Percentiles rank a stretch among this genome's conserved stretches.
Conservation (phyloP, 2,888 invertebrate genomes). For the Brachylomia viminalis region DNA sequence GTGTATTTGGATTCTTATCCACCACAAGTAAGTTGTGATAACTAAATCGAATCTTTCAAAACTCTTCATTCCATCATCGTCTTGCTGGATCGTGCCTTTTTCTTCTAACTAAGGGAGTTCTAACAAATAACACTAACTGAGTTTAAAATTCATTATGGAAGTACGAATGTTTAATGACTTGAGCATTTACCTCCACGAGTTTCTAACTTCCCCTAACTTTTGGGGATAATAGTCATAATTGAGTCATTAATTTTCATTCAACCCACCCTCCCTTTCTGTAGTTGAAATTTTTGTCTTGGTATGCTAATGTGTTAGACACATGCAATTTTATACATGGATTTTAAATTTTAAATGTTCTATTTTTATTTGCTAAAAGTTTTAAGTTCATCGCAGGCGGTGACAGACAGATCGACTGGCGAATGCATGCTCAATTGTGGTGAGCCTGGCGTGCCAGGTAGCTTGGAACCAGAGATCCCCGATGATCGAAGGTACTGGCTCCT, state of each 20-base stretch:
- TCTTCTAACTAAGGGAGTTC: neutral
- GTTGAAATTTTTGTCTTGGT: slow-evolving; percentile 13
- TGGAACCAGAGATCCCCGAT: slow-evolving; percentile 90
- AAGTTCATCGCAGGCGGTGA: slow-evolving; percentile 81
- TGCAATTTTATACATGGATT: slow-evolving; percentile 19
- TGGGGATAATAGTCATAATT: slow-evolving; percentile 40
- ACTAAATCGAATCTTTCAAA: neutral
- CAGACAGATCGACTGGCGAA: slow-evolving; percentile 87
- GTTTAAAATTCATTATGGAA: slow-evolving; percentile 35
- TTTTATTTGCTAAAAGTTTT: slow-evolving; percentile 28
- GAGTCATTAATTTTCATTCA: slow-evolving; percentile 44
- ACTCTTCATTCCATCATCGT: neutral
- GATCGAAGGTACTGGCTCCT: slow-evolving; percentile 95
- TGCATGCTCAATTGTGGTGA: slow-evolving; percentile 89
- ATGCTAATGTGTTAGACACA: slow-evolving; percentile 22
- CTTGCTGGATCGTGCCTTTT: neutral
- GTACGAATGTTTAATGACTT: slow-evolving; percentile 15
- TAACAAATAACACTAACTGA: slow-evolving; percentile 10
- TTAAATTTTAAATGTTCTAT: slow-evolving; percentile 5
- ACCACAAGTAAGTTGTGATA: slow-evolving; percentile 78
- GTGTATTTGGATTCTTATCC: slow-evolving; percentile 92
- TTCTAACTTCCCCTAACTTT: slow-evolving; percentile 35
- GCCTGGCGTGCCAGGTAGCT: slow-evolving; percentile 83
- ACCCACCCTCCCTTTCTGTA: slow-evolving; percentile 35
- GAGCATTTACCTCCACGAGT: slow-evolving; percentile 13